Conservation (phyloP, 2,113 vertebrate genomes). For the Poecile atricapillus region DNA sequence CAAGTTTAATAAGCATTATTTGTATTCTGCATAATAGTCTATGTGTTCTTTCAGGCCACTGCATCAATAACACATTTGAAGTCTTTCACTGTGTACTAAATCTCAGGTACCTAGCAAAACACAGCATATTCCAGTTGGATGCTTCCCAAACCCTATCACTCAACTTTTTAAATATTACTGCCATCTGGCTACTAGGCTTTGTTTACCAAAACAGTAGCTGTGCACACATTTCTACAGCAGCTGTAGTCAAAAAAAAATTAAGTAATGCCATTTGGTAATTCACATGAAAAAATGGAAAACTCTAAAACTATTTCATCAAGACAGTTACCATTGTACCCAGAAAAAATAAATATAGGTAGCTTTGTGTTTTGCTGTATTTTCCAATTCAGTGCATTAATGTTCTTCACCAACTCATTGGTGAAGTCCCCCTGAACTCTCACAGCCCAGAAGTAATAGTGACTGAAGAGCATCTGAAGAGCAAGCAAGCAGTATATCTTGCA, state of each 20-base stretch:
- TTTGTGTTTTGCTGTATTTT: neutral
- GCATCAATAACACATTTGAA: slow-evolving; percentile 49
- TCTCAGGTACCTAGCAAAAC: slow-evolving; percentile 58
- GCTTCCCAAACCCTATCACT: slow-evolving; percentile 26
- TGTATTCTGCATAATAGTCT: slow-evolving; percentile 48
- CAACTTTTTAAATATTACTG: slow-evolving; percentile 62
- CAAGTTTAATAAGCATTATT: slow-evolving; percentile 68
- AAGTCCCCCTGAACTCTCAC: no score
- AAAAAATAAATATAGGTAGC: neutral
- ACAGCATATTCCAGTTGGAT: slow-evolving; percentile 55
- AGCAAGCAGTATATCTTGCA: neutral
- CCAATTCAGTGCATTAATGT: neutral
- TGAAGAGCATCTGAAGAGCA: neutral
- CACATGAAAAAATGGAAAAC: neutral
- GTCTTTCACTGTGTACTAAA: slow-evolving; percentile 47
- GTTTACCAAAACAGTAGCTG: slow-evolving; percentile 72
- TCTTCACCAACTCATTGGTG: neutral
- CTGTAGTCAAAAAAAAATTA: slow-evolving; percentile 24
- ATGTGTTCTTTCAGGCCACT: slow-evolving; percentile 52
- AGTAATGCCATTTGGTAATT: slow-evolving; percentile 47
- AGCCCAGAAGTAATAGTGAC: neutral
- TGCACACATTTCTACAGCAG: slow-evolving; percentile 61
- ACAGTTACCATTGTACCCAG: neutral
- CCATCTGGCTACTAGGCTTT: slow-evolving; percentile 69
- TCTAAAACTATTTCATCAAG: neutral